Conservation (phyloP, 2,113 vertebrate species). For the Rhabdomys dilectus region DNA sequence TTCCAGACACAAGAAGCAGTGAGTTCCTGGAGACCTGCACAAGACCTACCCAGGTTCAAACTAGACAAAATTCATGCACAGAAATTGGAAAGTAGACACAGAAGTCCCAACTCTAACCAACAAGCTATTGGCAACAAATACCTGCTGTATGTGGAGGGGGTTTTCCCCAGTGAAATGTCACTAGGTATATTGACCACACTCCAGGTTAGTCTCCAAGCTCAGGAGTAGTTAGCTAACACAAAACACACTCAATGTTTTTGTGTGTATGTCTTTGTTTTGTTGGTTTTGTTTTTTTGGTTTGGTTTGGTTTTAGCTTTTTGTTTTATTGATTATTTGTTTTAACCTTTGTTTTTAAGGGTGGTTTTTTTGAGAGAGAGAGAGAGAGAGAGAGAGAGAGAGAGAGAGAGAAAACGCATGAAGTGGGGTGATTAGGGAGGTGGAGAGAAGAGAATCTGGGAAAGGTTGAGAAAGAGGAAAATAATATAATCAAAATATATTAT, state of each 20-base stretch:
- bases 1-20: background rate
- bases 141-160: background rate
- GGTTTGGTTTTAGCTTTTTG: background rate
- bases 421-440: background rate
- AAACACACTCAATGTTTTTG: background rate
- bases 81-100: background rate
- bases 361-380: background rate
- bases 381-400: background rate
- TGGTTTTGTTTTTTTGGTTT: background rate
- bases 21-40: background rate
- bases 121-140: background rate
- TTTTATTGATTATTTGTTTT: background rate
- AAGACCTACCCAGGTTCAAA: background rate
- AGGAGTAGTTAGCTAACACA: background rate
- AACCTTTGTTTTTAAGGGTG: background rate
- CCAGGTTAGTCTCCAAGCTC: background rate
- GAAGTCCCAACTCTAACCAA: background rate
- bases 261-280: background rate
- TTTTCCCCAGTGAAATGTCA: background rate
- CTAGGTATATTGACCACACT: background rate
- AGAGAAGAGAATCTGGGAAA: background rate
- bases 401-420: background rate
- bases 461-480: background rate
- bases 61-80: background rate
- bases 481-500: background rate